A percentile compares a stretch with the other conserved stretches of the same genome.
Conservation (phyloP, 2,797 vertebrate species). For the Picus viridis region DNA sequence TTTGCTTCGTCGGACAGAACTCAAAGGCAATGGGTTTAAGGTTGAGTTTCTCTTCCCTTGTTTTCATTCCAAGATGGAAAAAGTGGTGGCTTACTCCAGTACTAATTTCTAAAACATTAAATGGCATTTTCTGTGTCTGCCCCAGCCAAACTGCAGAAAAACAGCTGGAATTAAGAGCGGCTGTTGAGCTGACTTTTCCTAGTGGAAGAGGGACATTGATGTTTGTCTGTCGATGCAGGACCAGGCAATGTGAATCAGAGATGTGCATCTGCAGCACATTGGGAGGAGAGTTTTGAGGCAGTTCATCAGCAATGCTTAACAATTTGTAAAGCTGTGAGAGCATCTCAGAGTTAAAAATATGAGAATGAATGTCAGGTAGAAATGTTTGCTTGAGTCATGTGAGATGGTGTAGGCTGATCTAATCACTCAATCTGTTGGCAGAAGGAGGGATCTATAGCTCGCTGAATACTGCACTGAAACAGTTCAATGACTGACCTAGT, state of each 20-base stretch:
- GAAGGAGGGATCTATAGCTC: background rate
- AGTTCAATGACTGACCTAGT: background rate
- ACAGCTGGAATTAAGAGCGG: no score
- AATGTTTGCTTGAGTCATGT: background rate
- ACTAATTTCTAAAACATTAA: background rate
- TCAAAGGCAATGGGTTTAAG: no score
- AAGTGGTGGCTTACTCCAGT: background rate
- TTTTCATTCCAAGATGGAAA: background rate
- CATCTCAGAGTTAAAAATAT: background rate
- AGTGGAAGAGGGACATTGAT: background rate
- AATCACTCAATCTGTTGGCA: background rate
- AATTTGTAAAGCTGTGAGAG: background rate
- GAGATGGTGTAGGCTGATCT: background rate
- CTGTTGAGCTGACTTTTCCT: background rate
- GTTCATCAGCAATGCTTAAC: background rate
- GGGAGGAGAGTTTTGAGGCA: background rate
- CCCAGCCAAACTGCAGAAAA: background rate
- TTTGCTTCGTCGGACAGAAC: no score
- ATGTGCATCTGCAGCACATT: background rate
- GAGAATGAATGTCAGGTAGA: background rate
- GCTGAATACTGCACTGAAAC: background rate
- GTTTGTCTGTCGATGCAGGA: background rate
- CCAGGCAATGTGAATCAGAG: no score
- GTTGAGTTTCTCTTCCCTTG: rapidly evolving
- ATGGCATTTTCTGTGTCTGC: background rate